phyloP scores from a whole-genome alignment of 2,888 invertebrate species.

The Ophion ventricosus region DNA sequence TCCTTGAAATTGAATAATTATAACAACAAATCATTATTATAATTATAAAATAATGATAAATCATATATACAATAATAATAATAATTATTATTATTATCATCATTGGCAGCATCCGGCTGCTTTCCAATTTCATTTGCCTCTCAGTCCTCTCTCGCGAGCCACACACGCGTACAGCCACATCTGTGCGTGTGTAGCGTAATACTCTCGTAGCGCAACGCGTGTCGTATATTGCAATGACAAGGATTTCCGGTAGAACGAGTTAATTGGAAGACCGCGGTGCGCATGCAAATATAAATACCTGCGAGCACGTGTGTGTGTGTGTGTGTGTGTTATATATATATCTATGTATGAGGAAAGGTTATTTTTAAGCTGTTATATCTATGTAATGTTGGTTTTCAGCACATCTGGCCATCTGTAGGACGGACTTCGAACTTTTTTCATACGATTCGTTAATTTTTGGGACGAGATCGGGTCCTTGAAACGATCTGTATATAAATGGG shows the following conservation, averaged over 20 bases:
- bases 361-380: no score
- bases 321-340: not conserved
- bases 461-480: no score
- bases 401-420: no score
- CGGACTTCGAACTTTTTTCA: no score
- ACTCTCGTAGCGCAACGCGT: slow-evolving; percentile 7
- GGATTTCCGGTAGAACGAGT: slow-evolving; percentile 64
- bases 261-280: slow-evolving; percentile 61
- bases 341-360: slow-evolving; percentile 16
- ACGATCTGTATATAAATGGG: no score
- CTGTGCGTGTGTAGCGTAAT: slow-evolving; percentile 16
- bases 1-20: no score
- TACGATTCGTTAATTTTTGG: no score
- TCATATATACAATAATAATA: no score
- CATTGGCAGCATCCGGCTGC: slow-evolving; percentile 60
- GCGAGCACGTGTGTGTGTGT: slow-evolving; percentile 9
- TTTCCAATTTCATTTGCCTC: slow-evolving; percentile 75
- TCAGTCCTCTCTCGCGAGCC: slow-evolving; percentile 36
- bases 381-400: no score
- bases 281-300: slow-evolving; percentile 32
- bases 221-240: slow-evolving; percentile 44
- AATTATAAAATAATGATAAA: no score
- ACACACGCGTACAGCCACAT: slow-evolving; percentile 1
- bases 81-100: not conserved
- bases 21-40: no score